Conservation (phyloP, 1,140 invertebrate genomes). For the Cydia splendana region DNA sequence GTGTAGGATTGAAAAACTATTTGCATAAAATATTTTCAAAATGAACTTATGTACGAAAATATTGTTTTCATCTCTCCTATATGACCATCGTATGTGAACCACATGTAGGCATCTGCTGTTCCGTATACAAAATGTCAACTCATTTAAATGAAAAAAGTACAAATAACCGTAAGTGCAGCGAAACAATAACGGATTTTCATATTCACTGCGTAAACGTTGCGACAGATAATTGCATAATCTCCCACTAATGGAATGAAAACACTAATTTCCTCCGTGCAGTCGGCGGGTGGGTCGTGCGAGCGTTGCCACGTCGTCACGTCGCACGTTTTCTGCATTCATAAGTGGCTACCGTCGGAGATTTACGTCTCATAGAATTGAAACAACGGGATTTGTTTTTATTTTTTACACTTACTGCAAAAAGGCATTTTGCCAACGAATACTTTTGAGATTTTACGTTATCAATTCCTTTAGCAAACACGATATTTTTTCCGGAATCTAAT, state of each 20-base stretch:
- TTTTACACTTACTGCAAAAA: no score
- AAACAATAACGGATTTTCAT: constrained; percentile 22
- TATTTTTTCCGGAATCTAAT: no score
- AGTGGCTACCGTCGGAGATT: constrained; percentile 16
- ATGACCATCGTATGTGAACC: no score
- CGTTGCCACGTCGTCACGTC: constrained; percentile 29
- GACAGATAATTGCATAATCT: constrained; percentile 35
- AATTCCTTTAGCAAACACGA: no score
- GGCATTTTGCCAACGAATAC: no score
- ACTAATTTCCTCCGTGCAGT: constrained; percentile 34
- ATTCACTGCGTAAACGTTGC: constrained; percentile 26
- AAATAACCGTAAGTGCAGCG: background rate
- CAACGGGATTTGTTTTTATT: background rate
- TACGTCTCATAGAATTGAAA: constrained; percentile 23
- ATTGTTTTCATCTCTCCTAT: no score
- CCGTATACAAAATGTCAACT: no score
- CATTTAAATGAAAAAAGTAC: background rate
- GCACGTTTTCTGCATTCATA: constrained; percentile 28
- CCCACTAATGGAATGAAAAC: constrained; percentile 36
- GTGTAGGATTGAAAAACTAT: no score
- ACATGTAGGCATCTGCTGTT: no score
- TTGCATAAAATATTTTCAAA: no score
- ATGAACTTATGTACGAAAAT: no score
- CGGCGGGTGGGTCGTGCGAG: constrained; percentile 21
- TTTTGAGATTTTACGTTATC: no score